Percentiles rank a stretch among this genome's conserved stretches.
These are phyloP conservation scores for Drosophila nikananu DNA, from an alignment of 1,140 invertebrate genomes.

Conservation along the genomic window DNA sequence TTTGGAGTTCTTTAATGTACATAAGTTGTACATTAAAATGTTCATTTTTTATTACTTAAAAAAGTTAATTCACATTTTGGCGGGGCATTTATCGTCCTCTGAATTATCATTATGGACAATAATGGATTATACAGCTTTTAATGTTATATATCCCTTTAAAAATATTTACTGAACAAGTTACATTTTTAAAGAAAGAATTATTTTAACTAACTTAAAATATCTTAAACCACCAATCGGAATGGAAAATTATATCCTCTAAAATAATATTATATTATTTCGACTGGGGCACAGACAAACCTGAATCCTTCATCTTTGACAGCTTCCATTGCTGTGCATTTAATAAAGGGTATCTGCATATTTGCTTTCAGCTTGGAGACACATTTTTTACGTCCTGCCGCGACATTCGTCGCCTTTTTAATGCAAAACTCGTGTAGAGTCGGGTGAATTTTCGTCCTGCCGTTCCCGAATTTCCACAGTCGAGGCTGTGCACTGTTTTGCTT, in stretches of 20 bases:
- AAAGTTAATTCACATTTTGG: background rate
- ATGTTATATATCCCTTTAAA: background rate
- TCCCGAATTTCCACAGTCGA: conserved; percentile 24
- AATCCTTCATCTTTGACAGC: background rate
- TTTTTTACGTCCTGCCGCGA: conserved; percentile 18
- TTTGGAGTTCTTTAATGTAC: background rate
- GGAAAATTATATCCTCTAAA: no score
- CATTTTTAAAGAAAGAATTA: no score
- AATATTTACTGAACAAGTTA: no score
- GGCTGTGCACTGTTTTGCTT: conserved; percentile 45
- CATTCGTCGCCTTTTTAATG: conserved; percentile 63
- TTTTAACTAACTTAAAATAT: no score
- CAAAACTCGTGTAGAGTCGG: conserved; percentile 64
- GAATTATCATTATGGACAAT: background rate
- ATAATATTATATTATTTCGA: background rate
- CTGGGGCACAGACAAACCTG: background rate
- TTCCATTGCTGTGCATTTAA: background rate
- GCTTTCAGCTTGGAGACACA: background rate
- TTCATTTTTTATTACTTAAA: background rate
- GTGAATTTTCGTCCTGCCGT: conserved; percentile 7
- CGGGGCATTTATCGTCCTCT: background rate
- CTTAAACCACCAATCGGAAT: no score
- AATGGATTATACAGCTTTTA: background rate
- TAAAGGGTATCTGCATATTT: conserved; percentile 12
- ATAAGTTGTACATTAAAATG: background rate